These are phyloP conservation scores for Meteorus sp. DNA, from an alignment of 1,140 invertebrate species.

Conservation along the genomic window DNA sequence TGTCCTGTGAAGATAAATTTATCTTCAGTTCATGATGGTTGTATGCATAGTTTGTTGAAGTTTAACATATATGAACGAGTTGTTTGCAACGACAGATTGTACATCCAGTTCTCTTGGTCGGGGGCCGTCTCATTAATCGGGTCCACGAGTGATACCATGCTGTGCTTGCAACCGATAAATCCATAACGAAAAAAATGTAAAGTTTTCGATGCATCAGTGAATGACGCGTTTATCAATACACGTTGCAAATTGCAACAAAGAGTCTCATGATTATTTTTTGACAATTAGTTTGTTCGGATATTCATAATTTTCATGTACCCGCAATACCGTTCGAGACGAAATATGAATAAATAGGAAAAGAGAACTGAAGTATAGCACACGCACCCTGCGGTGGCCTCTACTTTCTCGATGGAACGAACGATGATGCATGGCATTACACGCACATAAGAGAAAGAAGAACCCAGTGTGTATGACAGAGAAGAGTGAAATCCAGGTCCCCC, in stretches of 20 bases:
- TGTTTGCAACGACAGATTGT: conserved; percentile 36
- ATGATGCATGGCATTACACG: conserved; percentile 60
- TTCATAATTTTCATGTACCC: too few relatives aligned
- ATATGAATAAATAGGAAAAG: conserved; percentile 23
- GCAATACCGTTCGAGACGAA: too few relatives aligned
- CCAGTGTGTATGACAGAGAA: conserved; percentile 6
- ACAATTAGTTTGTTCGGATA: too few relatives aligned
- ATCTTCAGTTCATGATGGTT: too few relatives aligned
- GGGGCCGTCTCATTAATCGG: conserved; percentile 59
- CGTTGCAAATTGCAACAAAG: too few relatives aligned
- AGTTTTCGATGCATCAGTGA: too few relatives aligned
- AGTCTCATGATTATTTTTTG: too few relatives aligned
- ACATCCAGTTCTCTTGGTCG: conserved; percentile 57
- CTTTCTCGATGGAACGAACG: conserved; percentile 49
- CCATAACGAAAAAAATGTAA: too few relatives aligned
- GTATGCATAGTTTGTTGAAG: too few relatives aligned
- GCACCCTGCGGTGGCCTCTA: conserved; percentile 57
- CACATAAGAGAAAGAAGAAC: conserved; percentile 35
- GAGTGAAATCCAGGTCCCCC: conserved; percentile 13
- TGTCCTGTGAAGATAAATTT: too few relatives aligned
- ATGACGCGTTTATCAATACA: too few relatives aligned
- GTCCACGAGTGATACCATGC: conserved; percentile 52
- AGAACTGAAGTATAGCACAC: conserved; percentile 42
- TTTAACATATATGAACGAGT: too few relatives aligned
- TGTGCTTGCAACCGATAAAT: conserved; percentile 47